Conservation (phyloP, 2,888 invertebrate species). For the Corbicula japonica region DNA sequence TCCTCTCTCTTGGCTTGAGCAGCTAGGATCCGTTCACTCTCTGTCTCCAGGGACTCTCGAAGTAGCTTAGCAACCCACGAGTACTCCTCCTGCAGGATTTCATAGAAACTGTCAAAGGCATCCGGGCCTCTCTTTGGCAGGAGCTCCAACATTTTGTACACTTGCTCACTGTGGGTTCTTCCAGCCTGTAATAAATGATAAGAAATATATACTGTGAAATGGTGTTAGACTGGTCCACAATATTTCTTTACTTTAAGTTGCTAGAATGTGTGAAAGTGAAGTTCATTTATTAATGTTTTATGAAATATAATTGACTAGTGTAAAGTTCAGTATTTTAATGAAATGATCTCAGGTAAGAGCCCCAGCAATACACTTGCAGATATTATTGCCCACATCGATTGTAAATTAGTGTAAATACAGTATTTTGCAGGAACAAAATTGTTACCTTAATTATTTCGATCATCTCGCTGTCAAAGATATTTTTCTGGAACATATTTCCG, state of each 20-base stretch:
- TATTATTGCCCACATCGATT: no score
- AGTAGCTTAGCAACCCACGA: slow-evolving; percentile 70
- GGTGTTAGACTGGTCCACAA: no score
- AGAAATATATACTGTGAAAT: no score
- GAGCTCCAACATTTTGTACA: slow-evolving; percentile 69
- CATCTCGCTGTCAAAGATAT: slow-evolving; percentile 58
- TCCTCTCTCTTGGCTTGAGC: slow-evolving; percentile 13
- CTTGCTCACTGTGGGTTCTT: slow-evolving; percentile 40
- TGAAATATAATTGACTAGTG: no score
- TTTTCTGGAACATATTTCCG: slow-evolving; percentile 57
- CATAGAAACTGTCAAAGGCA: slow-evolving; percentile 70
- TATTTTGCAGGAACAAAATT: no score
- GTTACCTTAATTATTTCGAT: slow-evolving; percentile 66
- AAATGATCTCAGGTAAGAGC: no score
- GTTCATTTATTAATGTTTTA: no score
- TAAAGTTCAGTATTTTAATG: no score
- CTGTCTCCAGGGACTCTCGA: slow-evolving; percentile 58
- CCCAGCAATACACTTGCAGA: no score
- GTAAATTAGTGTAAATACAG: no score
- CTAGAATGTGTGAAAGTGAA: no score
- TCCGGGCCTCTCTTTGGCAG: slow-evolving; percentile 72
- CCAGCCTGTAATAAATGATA: slow-evolving; percentile 32
- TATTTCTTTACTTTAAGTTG: no score
- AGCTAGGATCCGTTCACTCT: slow-evolving; percentile 31
- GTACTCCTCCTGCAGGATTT: slow-evolving; percentile 68